Evolutionary conservation across 1,140 invertebrate genomes (phyloP).

Genomic region (Sarcophaga bullata): DNA sequence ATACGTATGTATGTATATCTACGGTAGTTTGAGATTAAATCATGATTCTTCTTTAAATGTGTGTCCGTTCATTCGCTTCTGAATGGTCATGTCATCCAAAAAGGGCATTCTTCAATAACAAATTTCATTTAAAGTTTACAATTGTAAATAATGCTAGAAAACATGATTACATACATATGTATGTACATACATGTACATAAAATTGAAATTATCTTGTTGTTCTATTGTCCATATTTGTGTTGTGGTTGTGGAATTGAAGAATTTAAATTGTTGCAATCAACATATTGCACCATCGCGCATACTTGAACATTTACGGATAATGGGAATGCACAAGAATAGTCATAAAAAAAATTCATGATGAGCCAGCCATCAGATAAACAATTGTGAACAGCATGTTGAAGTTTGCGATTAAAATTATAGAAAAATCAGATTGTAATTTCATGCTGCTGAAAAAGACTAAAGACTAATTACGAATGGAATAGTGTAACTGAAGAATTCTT

Average conservation of each 20-base stretch:
- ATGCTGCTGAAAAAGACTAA: no score
- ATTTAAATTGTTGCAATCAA: slow-evolving; percentile 4
- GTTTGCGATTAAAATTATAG: no score
- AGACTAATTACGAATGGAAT: no score
- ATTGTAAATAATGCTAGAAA: background rate
- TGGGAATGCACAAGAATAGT: background rate
- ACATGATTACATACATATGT: background rate
- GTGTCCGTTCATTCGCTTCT: no score
- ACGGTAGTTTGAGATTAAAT: no score
- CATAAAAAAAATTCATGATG: background rate
- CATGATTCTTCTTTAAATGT: no score
- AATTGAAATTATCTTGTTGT: background rate
- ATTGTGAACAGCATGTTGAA: no score
- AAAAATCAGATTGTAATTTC: no score
- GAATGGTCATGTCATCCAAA: background rate
- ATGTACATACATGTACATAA: no score
- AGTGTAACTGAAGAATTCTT: no score
- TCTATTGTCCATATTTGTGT: background rate
- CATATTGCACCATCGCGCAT: background rate
- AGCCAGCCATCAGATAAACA: no score
- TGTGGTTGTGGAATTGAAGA: background rate
- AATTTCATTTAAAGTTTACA: background rate
- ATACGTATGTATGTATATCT: no score
- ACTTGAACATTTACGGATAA: background rate
- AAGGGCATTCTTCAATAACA: slow-evolving; percentile 3